Percentiles rank a stretch among this genome's conserved stretches.
These are phyloP conservation scores for Rotaria macrura DNA, from an alignment of 2,888 invertebrate genomes.

Conservation along the genomic window DNA sequence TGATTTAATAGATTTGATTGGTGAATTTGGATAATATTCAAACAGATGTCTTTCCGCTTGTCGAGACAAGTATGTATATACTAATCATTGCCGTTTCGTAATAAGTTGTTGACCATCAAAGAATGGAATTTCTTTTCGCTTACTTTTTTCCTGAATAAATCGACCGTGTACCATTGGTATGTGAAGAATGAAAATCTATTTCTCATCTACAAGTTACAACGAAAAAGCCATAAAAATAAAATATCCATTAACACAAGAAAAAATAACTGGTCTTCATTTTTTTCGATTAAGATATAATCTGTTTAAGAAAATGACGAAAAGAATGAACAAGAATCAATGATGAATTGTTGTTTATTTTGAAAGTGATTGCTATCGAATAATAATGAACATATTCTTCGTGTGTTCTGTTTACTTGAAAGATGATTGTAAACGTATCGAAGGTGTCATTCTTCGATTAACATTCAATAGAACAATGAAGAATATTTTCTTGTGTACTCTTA, in stretches of 20 bases:
- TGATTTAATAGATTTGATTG: too few relatives aligned
- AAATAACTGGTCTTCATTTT: neutral
- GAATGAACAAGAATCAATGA: neutral
- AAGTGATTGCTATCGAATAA: neutral
- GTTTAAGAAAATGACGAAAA: neutral
- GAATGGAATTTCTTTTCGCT: neutral
- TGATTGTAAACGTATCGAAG: neutral
- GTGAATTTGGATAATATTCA: neutral
- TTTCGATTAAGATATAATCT: conserved; percentile 1
- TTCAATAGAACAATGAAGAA: neutral
- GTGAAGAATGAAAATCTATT: neutral
- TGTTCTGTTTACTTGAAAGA: neutral
- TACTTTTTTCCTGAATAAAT: neutral
- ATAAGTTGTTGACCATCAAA: neutral
- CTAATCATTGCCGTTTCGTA: neutral
- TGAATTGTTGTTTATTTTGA: neutral
- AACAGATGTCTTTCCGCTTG: neutral
- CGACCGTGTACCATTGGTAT: neutral
- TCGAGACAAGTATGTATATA: neutral
- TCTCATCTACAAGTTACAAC: neutral
- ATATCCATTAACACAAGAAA: too few relatives aligned
- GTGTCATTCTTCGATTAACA: conserved; percentile 7
- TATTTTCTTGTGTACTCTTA: neutral
- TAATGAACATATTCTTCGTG: neutral
- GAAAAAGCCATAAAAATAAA: neutral